Percentiles rank a stretch among this genome's conserved stretches.
Evolutionary conservation across 2,797 vertebrate genomes (phyloP).

Genomic region (Clamator glandarius): DNA sequence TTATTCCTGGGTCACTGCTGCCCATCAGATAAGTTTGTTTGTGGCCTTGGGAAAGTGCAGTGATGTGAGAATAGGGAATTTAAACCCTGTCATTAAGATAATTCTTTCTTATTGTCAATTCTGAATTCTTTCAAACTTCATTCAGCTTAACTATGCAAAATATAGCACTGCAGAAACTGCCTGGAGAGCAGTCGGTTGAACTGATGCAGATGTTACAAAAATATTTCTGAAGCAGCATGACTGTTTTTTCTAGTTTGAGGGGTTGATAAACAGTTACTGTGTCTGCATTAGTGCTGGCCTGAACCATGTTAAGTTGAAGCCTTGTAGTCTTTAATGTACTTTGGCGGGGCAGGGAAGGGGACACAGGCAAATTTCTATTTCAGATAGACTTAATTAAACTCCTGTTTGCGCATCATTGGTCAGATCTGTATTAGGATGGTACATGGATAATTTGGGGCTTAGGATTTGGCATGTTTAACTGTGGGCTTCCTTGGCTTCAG

Average conservation of each 20-base stretch:
- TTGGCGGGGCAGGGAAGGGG: neutral
- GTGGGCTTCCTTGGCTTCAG: slow-evolving; percentile 27
- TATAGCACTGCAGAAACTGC: neutral
- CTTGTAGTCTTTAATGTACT: neutral
- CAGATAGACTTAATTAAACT: slow-evolving; percentile 55
- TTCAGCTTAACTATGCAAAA: slow-evolving; percentile 36
- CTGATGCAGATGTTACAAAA: neutral
- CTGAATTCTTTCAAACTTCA: slow-evolving; percentile 61
- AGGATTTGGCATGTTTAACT: slow-evolving; percentile 47
- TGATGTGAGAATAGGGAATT: slow-evolving; percentile 25
- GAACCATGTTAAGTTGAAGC: neutral
- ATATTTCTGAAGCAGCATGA: slow-evolving; percentile 12
- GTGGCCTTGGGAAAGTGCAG: slow-evolving; percentile 42
- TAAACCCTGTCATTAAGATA: slow-evolving; percentile 50
- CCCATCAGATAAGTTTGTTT: slow-evolving; percentile 63
- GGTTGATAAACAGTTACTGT: neutral
- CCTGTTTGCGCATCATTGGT: neutral
- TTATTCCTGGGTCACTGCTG: slow-evolving; percentile 52
- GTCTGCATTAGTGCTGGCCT: neutral
- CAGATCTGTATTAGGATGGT: neutral
- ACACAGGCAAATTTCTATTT: slow-evolving; percentile 21
- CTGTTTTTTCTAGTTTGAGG: slow-evolving; percentile 18
- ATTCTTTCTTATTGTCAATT: slow-evolving; percentile 59
- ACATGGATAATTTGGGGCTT: slow-evolving; percentile 42
- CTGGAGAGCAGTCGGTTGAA: neutral